A percentile compares a stretch with the other conserved stretches of the same genome.
phyloP scores from a whole-genome alignment of 2,888 invertebrate genomes.

The Drosophila mimetica region DNA sequence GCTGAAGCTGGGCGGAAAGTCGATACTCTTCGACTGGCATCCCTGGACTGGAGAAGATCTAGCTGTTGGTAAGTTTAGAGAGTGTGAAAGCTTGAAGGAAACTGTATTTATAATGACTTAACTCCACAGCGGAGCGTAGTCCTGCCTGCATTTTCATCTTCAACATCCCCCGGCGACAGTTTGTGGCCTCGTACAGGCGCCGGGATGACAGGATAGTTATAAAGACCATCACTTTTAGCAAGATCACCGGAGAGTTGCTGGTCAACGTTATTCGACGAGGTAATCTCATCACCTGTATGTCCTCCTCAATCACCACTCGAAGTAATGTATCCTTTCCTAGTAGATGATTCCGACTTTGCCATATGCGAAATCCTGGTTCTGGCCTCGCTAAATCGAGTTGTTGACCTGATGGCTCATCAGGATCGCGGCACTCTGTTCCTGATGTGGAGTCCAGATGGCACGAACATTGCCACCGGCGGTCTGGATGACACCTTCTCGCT shows the following conservation, averaged over 20 bases:
- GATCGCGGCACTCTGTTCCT: constrained; percentile 80
- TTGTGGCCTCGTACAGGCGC: constrained; percentile 81
- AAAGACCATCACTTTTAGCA: constrained; percentile 83
- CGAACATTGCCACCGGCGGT: constrained; percentile 82
- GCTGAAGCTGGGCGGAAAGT: constrained; percentile 62
- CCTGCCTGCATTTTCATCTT: constrained; percentile 81
- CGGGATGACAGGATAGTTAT: constrained; percentile 73
- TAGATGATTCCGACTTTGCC: constrained; percentile 36
- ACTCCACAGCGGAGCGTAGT: constrained; percentile 69
- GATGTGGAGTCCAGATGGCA: constrained; percentile 82
- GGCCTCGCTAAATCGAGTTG: constrained; percentile 82
- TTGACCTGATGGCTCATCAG: constrained; percentile 78
- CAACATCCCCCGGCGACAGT: constrained; percentile 76
- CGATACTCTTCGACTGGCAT: constrained; percentile 84
- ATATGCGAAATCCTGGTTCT: constrained; percentile 81
- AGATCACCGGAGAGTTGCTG: constrained; percentile 84
- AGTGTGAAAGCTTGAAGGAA: too few species aligned
- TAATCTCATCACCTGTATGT: constrained; percentile 18
- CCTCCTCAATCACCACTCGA: neutral
- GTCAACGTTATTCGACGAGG: constrained; percentile 79
- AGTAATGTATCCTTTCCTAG: neutral
- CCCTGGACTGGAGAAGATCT: constrained; percentile 84
- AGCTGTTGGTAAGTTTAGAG: too few species aligned
- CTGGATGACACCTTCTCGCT: constrained; percentile 84
- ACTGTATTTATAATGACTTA: constrained; percentile 3